Base-by-base conservation (phyloP, 2,797 vertebrate genomes). In the Pteronotus mesoamericanus region DNA sequence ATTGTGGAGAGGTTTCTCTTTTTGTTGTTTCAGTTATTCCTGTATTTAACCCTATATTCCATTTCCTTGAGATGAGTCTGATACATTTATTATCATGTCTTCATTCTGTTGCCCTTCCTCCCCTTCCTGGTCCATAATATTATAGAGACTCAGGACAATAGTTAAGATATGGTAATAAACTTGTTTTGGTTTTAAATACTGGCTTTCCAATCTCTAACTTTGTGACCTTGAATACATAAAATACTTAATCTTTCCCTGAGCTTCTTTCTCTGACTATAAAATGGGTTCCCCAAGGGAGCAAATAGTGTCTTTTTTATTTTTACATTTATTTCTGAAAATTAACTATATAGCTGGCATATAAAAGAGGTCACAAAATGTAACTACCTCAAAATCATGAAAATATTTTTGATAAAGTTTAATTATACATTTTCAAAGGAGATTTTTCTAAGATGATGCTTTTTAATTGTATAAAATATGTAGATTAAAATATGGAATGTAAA, bases 291-390 rank as follows among this genome's bases (percentile, higher is more conserved):
- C 53, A 94, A 71, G 16, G 24, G 10, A 5, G 71, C n/a, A 90
- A 16, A 72, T 11, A 51, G 24, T 55, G 1, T 22, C 14, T 89
- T 64, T 32, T 57, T 92, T 88, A 75, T 55, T 68, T 94, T 92
- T 79, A 90, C 18, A 71, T 75, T 92, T 86, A 94, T 94, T 92
- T 84, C 18, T 80, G 75, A 95, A 94, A 84, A 55, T 69, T 79
- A 86, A 32, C 21, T 53, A 29, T 44, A 12, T 46, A 18, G 1
- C 26, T 74, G 22, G 9, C 59, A 66, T 55, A 39, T 39, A 92
- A 32, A 19, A 39, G 46, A 92, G 26, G 46, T 16, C 44, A 46
- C 19, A 82, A 72, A 75, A 48, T 61, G 18, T 18, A 18, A 86
- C 59, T 34, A 55, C 11, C 3, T 10, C 6, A 2, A 59, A 59